Evolutionary conservation across 1,140 invertebrate genomes (phyloP).

Genomic region (Apis mellifera): Amel_HAv3.1 CM009941.2:10165501-10166000

Average conservation of each 20-base stretch:
- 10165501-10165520: no score
- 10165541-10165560: no score
- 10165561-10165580: no score
- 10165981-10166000: not conserved
- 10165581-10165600: no score
- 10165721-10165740: constrained; percentile 30
- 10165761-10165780: constrained; percentile 74
- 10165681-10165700: no score
- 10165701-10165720: no score
- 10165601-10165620: no score
- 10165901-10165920: constrained; percentile 5
- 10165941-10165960: no score
- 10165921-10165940: not conserved
- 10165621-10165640: no score
- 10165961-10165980: not conserved
- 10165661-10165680: no score
- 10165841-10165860: constrained; percentile 56
- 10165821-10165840: constrained; percentile 61
- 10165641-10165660: no score
- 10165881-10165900: constrained; percentile 49
- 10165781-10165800: constrained; percentile 78
- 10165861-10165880: constrained; percentile 63
- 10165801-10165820: constrained; percentile 76
- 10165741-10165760: constrained; percentile 29
- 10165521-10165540: no score